A percentile compares a stretch with the other conserved stretches of the same genome.
phyloP scores from a whole-genome alignment of 2,797 vertebrate genomes.

The Mormyrus proboscirostris region DNA sequence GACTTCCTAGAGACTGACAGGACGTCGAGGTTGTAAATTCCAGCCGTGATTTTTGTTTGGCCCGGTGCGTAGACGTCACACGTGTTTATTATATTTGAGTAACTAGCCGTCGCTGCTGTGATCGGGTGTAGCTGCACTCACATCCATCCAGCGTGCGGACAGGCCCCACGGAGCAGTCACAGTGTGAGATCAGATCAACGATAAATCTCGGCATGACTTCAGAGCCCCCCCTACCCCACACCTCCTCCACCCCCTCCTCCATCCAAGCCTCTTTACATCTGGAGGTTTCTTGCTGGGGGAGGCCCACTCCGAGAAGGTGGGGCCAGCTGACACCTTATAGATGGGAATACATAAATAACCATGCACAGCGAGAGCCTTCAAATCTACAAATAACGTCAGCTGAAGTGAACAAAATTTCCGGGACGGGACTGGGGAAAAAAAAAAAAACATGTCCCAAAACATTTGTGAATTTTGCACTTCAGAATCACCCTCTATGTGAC shows the following conservation, averaged over 20 bases:
- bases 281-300: constrained; percentile 12
- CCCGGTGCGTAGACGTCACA: constrained; percentile 38
- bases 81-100: constrained; percentile 52
- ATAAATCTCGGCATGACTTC: constrained; percentile 44
- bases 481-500: neutral
- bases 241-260: constrained; percentile 23
- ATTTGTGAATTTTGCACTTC: neutral
- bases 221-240: constrained; percentile 26
- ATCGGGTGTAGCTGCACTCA: constrained; percentile 9
- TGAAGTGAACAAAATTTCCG: neutral
- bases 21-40: constrained; percentile 97
- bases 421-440: neutral
- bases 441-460: neutral
- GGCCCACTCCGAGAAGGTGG: neutral
- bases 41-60: constrained; percentile 70
- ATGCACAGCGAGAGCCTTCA: neutral
- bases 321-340: neutral
- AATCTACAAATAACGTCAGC: constrained; percentile 3
- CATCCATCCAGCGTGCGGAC: constrained; percentile 48
- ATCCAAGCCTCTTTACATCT: constrained; percentile 37
- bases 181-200: constrained; percentile 41
- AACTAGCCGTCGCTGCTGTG: constrained; percentile 60
- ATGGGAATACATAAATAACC: constrained; percentile 14
- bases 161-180: constrained; percentile 37
- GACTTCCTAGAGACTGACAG: constrained; percentile 96